These are phyloP conservation scores for Ophioninae sp. DNA, from an alignment of 2,888 invertebrate species.

Conservation along the genomic window DNA sequence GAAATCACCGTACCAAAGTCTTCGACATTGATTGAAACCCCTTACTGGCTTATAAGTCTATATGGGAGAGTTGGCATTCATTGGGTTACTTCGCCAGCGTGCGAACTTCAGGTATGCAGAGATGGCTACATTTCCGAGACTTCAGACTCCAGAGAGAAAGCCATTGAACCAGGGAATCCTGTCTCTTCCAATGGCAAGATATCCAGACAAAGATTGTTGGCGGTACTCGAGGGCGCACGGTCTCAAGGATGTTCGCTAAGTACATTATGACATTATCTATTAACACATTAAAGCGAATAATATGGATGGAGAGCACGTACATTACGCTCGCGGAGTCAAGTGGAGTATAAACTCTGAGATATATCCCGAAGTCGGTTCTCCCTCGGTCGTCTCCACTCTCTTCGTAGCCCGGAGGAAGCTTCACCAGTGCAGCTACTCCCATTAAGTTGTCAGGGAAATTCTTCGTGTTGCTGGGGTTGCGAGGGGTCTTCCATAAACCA, in stretches of 20 bases:
- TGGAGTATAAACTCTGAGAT: slow-evolving; percentile 40
- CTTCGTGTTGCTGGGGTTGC: slow-evolving; percentile 55
- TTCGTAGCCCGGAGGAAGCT: slow-evolving; percentile 59
- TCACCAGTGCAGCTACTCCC: slow-evolving; percentile 65
- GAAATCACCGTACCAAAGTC: no score
- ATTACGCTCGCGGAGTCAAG: slow-evolving; percentile 20
- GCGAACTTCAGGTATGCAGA: no score
- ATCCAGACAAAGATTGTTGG: neutral
- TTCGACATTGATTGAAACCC: neutral
- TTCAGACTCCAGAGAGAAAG: neutral
- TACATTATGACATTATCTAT: slow-evolving; percentile 48
- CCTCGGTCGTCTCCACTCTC: neutral
- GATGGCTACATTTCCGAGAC: no score
- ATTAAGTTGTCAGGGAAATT: slow-evolving; percentile 73
- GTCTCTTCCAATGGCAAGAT: neutral
- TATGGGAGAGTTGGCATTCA: no score
- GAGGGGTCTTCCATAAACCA: slow-evolving; percentile 70
- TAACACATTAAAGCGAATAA: slow-evolving; percentile 32
- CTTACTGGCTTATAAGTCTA: no score
- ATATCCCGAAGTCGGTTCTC: slow-evolving; percentile 21
- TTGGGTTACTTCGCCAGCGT: neutral
- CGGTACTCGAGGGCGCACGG: slow-evolving; percentile 4
- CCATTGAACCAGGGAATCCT: neutral
- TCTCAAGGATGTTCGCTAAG: neutral
- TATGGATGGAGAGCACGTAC: slow-evolving; percentile 17